A percentile compares a stretch with the other conserved stretches of the same genome.
phyloP scores from a whole-genome alignment of 2,797 vertebrate species.

The Xyrichtys novacula region DNA sequence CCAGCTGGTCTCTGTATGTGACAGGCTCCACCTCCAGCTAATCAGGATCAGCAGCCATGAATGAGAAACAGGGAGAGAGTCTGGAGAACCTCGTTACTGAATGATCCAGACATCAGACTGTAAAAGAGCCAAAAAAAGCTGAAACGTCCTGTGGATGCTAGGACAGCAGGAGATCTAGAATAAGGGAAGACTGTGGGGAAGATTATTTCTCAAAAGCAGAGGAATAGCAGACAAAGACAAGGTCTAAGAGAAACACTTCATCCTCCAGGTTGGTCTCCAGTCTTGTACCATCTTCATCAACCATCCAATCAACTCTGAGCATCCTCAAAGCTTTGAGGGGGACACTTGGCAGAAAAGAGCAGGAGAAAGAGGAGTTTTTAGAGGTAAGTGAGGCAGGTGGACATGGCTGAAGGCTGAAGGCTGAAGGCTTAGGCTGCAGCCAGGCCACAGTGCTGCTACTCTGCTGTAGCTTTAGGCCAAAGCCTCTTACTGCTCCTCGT shows the following conservation, averaged over 20 bases:
- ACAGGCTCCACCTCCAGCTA: conserved; percentile 80
- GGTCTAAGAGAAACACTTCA: not conserved
- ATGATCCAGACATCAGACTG: conserved; percentile 59
- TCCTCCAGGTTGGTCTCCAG: not conserved
- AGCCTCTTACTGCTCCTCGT: conserved; percentile 83
- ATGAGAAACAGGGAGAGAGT: conserved; percentile 66
- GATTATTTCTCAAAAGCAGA: not conserved
- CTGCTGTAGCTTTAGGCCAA: conserved; percentile 82
- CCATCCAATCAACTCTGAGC: conserved; percentile 1
- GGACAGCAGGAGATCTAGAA: not conserved
- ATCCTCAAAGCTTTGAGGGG: not conserved
- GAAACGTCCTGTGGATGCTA: conserved; percentile 1
- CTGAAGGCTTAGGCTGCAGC: conserved; percentile 60
- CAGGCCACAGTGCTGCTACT: conserved; percentile 62
- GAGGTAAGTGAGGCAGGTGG: conserved; percentile 75
- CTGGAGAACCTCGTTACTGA: conserved; percentile 51
- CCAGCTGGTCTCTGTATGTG: conserved; percentile 49
- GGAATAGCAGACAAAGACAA: not conserved
- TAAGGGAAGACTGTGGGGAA: not conserved
- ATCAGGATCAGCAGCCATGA: conserved; percentile 85
- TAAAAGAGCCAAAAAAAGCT: conserved; percentile 27
- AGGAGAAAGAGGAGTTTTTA: conserved; percentile 40
- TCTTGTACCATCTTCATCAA: not conserved
- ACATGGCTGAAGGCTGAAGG: conserved; percentile 30
- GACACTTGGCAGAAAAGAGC: not conserved